These are phyloP conservation scores for Zalophus californianus DNA, from an alignment of 2,797 vertebrate genomes.

Conservation along the genomic window DNA sequence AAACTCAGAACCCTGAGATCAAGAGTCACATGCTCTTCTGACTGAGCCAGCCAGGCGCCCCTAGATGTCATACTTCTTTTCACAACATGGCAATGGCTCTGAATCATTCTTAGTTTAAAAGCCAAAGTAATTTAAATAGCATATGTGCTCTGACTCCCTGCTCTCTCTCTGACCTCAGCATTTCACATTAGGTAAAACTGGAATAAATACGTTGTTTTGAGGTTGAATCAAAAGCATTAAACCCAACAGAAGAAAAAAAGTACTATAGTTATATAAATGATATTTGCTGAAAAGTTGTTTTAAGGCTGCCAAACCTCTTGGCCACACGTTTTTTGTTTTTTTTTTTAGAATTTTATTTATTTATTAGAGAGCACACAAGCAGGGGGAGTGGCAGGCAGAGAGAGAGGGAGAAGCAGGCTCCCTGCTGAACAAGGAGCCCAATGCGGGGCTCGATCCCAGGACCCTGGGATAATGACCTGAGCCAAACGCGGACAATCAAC, in stretches of 20 bases:
- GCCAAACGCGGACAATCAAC: too few relatives aligned
- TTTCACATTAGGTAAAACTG: background rate
- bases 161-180: background rate
- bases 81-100: background rate
- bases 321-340: too few relatives aligned
- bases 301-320: background rate
- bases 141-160: background rate
- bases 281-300: background rate
- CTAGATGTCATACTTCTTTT: background rate
- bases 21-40: background rate
- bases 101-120: conserved; percentile 5
- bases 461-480: too few relatives aligned
- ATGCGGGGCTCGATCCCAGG: too few relatives aligned
- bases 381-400: too few relatives aligned
- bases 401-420: too few relatives aligned
- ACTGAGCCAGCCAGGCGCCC: background rate
- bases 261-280: background rate
- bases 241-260: background rate
- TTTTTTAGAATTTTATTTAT: too few relatives aligned
- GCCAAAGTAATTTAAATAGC: background rate
- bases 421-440: too few relatives aligned
- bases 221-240: background rate
- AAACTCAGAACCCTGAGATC: background rate
- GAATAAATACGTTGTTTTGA: background rate
- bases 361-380: too few relatives aligned